Evolutionary conservation across 2,797 vertebrate genomes (phyloP).

Genomic region (Gadopsis marmoratus): DNA sequence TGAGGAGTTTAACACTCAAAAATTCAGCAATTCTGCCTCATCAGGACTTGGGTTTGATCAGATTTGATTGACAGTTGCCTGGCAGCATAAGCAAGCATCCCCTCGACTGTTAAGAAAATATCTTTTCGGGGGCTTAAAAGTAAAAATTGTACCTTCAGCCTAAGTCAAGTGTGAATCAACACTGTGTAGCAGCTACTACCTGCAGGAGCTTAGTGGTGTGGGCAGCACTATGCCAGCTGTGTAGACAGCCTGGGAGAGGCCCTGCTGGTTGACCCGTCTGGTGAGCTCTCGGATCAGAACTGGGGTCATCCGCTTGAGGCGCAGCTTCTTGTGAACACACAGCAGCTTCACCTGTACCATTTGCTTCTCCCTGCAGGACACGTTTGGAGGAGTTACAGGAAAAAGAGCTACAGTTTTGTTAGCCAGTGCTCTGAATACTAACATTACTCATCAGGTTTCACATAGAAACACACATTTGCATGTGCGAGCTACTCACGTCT

Average conservation of each 20-base stretch:
- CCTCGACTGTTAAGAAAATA: background rate
- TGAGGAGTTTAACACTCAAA: too few relatives aligned
- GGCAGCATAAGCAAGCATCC: too few relatives aligned
- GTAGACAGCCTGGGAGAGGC: slow-evolving; percentile 93
- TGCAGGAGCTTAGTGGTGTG: slow-evolving; percentile 92
- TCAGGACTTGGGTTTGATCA: too few relatives aligned
- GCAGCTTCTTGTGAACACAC: slow-evolving; percentile 97
- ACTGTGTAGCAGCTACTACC: slow-evolving; percentile 77
- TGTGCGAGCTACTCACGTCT: slow-evolving; percentile 85
- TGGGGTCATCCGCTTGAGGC: slow-evolving; percentile 94
- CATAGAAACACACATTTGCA: slow-evolving; percentile 12
- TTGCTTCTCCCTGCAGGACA: slow-evolving; percentile 88
- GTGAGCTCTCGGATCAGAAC: slow-evolving; percentile 96
- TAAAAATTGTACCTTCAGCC: background rate
- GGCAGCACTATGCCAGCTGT: slow-evolving; percentile 90
- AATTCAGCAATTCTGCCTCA: too few relatives aligned
- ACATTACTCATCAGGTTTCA: slow-evolving; percentile 20
- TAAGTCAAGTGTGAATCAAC: slow-evolving; percentile 3
- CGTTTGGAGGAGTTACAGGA: slow-evolving; percentile 5
- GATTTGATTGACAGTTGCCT: too few relatives aligned
- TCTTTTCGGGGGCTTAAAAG: slow-evolving; percentile 3
- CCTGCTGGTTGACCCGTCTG: slow-evolving; percentile 91
- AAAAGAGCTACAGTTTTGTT: slow-evolving; percentile 20
- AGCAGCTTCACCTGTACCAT: slow-evolving; percentile 96
- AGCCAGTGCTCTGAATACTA: slow-evolving; percentile 12